phyloP scores from a whole-genome alignment of 2,888 invertebrate species.

The Dioctria linearis region DNA sequence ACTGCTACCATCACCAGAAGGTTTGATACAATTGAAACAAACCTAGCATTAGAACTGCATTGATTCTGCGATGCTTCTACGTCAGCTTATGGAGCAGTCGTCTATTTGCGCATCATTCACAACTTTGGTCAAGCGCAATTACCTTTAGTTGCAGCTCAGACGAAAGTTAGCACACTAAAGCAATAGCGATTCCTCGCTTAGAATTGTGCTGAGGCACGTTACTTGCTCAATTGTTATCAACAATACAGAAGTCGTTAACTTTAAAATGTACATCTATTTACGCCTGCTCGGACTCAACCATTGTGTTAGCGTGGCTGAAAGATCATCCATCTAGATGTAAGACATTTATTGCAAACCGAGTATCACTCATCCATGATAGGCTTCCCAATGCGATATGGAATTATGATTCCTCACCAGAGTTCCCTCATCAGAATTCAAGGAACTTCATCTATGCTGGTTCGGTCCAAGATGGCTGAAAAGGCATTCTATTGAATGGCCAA shows the following conservation, averaged over 20 bases:
- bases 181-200: neutral
- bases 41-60: neutral
- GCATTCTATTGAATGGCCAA: neutral
- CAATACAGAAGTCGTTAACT: neutral
- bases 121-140: neutral
- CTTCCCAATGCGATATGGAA: slow-evolving; percentile 31
- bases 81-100: slow-evolving; percentile 2
- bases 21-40: neutral
- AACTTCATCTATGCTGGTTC: neutral
- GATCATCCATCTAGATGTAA: slow-evolving; percentile 29
- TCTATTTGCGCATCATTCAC: neutral
- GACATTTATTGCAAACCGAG: no score
- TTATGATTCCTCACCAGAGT: slow-evolving; percentile 48
- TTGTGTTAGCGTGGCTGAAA: slow-evolving; percentile 1
- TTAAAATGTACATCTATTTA: neutral
- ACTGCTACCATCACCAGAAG: neutral
- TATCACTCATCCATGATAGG: no score
- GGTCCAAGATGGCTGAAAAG: neutral
- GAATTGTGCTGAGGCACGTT: neutral
- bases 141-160: neutral
- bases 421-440: neutral
- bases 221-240: neutral
- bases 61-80: neutral
- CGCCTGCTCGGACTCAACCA: neutral
- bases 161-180: neutral